Percentiles rank a stretch among this genome's conserved stretches.
phyloP scores from a whole-genome alignment of 2,888 invertebrate species.

The Pedicia rivosa region DNA sequence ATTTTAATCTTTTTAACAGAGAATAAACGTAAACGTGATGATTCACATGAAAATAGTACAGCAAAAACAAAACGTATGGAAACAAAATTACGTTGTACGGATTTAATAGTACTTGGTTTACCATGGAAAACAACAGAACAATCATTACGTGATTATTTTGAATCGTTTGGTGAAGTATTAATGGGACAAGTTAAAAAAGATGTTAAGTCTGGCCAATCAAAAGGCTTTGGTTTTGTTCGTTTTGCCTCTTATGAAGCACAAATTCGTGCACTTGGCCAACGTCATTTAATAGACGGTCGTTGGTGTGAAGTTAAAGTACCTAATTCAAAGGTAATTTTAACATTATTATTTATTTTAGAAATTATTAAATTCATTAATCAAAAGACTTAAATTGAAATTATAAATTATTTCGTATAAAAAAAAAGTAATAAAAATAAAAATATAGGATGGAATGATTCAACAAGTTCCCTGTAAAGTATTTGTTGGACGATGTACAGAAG shows the following conservation, averaged over 20 bases:
- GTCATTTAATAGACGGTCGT: slow-evolving; percentile 93
- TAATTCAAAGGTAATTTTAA: slow-evolving; percentile 89
- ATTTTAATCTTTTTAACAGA: too few species aligned
- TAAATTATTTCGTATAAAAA: too few species aligned
- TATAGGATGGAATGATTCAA: slow-evolving; percentile 47
- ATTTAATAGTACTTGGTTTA: slow-evolving; percentile 92
- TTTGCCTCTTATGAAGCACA: slow-evolving; percentile 94
- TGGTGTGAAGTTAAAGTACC: slow-evolving; percentile 99
- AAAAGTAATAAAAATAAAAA: too few species aligned
- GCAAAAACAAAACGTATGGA: slow-evolving; percentile 93
- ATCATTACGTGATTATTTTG: slow-evolving; percentile 89
- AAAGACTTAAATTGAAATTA: too few species aligned
- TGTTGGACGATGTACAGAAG: slow-evolving; percentile 70
- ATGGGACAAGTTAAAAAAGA: slow-evolving; percentile 97
- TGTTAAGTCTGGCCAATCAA: slow-evolving; percentile 82
- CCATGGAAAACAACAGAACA: slow-evolving; percentile 98
- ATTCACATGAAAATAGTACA: slow-evolving; percentile 80
- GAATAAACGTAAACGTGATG: slow-evolving; percentile 93
- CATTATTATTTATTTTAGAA: too few species aligned
- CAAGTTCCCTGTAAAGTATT: slow-evolving; percentile 64
- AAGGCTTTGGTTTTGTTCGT: slow-evolving; percentile 97
- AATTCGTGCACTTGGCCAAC: slow-evolving; percentile 84
- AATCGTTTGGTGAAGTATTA: slow-evolving; percentile 91
- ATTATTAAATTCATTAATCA: too few species aligned
- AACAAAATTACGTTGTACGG: slow-evolving; percentile 81